Evolutionary conservation across 2,888 invertebrate genomes (phyloP).

Genomic region (Oscheius myriophilus): DNA sequence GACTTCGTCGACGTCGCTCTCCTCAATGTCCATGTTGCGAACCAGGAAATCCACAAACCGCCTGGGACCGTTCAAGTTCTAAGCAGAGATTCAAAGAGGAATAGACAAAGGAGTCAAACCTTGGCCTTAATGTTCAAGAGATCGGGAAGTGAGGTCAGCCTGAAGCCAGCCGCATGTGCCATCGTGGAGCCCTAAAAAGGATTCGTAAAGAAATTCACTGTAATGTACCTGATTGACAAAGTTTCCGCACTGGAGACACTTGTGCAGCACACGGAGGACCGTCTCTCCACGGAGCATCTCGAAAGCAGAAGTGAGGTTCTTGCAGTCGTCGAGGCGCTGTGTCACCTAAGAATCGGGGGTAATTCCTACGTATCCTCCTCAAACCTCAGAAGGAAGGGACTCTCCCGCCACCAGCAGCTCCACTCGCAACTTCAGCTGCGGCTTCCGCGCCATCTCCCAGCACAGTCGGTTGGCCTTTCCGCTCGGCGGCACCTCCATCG

Average conservation of each 20-base stretch:
- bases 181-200: background rate
- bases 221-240: slow-evolving; percentile 1
- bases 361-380: no score
- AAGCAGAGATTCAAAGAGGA: no score
- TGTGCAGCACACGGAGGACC: background rate
- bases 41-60: no score
- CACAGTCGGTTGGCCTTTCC: background rate
- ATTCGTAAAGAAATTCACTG: background rate
- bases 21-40: no score
- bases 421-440: background rate
- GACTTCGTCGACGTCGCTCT: no score
- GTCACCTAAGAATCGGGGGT: no score
- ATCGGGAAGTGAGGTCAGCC: background rate
- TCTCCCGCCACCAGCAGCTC: background rate
- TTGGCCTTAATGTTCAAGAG: background rate
- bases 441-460: background rate
- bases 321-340: background rate
- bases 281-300: background rate
- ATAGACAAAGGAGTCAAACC: background rate
- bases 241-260: background rate
- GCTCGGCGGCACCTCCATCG: no score
- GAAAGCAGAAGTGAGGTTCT: background rate
- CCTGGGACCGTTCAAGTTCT: no score
- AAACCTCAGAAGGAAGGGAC: background rate
- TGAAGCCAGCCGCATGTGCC: background rate